Evolutionary conservation across 2,797 vertebrate genomes (phyloP).

Genomic region (Tarsius wallacei): DNA sequence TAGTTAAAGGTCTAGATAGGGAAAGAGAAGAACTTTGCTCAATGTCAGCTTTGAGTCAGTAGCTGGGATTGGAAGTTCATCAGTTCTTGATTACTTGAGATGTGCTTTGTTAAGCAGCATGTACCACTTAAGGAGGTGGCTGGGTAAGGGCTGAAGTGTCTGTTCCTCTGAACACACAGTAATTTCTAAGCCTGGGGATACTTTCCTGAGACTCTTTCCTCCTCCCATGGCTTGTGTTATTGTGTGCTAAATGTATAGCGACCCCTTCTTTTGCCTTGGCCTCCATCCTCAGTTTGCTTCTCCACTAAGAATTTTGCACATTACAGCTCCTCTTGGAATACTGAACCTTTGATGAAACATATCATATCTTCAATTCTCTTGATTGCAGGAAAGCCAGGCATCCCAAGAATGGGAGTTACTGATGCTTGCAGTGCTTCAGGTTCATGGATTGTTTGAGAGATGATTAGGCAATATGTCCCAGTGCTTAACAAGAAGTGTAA

Average conservation of each 20-base stretch:
- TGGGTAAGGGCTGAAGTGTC: not conserved
- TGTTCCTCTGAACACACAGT: not conserved
- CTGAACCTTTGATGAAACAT: slow-evolving; percentile 7
- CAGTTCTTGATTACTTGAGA: not conserved
- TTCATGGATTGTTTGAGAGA: not conserved
- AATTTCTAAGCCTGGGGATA: not conserved
- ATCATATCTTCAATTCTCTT: not conserved
- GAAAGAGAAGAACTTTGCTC: not conserved
- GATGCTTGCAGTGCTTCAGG: not conserved
- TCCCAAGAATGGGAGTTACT: not conserved
- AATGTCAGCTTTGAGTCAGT: slow-evolving; percentile 24
- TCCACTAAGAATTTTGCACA: slow-evolving; percentile 10
- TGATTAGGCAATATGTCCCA: not conserved
- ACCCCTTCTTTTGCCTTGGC: not conserved
- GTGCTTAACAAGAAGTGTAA: not conserved
- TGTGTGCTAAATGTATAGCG: not conserved
- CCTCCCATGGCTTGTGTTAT: not conserved
- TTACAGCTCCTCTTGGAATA: not conserved
- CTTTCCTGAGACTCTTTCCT: not conserved
- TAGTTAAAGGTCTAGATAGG: not conserved
- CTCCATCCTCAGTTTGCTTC: not conserved
- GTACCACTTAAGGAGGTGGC: not conserved
- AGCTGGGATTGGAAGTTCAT: not conserved
- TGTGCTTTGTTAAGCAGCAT: not conserved
- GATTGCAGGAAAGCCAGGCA: not conserved